Evolutionary conservation across 1,140 invertebrate species (phyloP).

Genomic region (Oedothorax gibbosus): DNA sequence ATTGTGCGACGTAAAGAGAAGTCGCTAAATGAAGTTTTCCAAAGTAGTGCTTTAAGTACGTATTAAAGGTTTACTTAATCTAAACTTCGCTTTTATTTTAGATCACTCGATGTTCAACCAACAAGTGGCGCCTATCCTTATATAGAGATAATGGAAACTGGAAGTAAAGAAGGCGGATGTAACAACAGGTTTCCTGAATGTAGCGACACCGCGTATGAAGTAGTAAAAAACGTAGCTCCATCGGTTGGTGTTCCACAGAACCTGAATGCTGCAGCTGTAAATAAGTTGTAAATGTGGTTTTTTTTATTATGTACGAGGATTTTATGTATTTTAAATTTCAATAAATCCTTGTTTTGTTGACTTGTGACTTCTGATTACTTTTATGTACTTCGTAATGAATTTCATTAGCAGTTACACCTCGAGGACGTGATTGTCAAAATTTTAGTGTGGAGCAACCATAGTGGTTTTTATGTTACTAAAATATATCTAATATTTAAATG

Average conservation of each 20-base stretch:
- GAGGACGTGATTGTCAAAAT: too few relatives aligned
- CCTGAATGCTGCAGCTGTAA: conserved; percentile 17
- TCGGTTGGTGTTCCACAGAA: conserved; percentile 43
- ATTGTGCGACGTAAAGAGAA: not conserved
- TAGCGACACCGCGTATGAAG: conserved; percentile 18
- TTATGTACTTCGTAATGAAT: too few relatives aligned
- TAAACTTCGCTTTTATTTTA: conserved; percentile 13
- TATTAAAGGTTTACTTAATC: not conserved
- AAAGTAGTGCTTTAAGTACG: too few relatives aligned
- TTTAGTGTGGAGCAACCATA: too few relatives aligned
- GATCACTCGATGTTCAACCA: conserved; percentile 40
- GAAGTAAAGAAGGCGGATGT: conserved; percentile 32
- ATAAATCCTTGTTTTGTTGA: too few relatives aligned
- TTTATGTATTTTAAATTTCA: too few relatives aligned
- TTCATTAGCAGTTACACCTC: too few relatives aligned
- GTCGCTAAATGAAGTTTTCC: not conserved
- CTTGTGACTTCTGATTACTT: too few relatives aligned
- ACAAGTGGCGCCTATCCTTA: conserved; percentile 50
- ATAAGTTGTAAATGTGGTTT: not conserved
- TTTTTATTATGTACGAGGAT: too few relatives aligned
- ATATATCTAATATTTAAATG: too few relatives aligned
- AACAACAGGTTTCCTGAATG: conserved; percentile 24
- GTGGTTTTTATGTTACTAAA: too few relatives aligned
- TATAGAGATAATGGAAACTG: conserved; percentile 47
- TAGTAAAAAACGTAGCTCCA: conserved; percentile 53